These are phyloP conservation scores for Harpalus rufipes DNA, from an alignment of 2,888 invertebrate genomes.

Conservation along the genomic window DNA sequence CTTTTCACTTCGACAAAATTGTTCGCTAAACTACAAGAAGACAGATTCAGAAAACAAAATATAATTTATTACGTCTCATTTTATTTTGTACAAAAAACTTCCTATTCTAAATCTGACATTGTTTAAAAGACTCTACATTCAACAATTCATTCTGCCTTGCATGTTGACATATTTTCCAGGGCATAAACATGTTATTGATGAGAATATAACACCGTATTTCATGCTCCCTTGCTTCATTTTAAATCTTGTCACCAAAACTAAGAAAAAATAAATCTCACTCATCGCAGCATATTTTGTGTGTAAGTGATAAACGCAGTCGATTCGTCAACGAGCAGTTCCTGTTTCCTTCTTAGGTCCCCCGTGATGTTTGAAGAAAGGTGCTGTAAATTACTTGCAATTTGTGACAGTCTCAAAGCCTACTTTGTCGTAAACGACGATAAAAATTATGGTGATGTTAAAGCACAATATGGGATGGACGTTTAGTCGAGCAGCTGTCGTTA, in stretches of 20 bases:
- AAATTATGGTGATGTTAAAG: slow-evolving; percentile 35
- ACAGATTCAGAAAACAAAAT: too few species aligned
- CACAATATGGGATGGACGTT: slow-evolving; percentile 46
- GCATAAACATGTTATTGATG: slow-evolving; percentile 44
- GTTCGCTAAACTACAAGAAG: too few species aligned
- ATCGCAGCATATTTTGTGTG: slow-evolving; percentile 39
- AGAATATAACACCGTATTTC: slow-evolving; percentile 40
- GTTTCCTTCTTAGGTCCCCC: neutral
- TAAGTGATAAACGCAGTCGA: slow-evolving; percentile 26
- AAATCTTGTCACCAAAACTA: slow-evolving; percentile 48
- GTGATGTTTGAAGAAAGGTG: slow-evolving; percentile 26
- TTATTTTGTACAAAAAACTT: neutral
- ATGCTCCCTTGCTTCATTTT: slow-evolving; percentile 24
- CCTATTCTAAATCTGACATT: neutral
- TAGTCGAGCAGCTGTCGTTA: slow-evolving; percentile 41
- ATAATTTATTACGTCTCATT: too few species aligned
- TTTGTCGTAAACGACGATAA: slow-evolving; percentile 45
- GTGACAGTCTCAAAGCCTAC: slow-evolving; percentile 43
- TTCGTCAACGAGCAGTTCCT: neutral
- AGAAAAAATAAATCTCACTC: slow-evolving; percentile 34
- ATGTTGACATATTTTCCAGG: slow-evolving; percentile 34
- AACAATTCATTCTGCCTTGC: slow-evolving; percentile 17
- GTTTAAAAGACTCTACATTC: neutral
- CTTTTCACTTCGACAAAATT: too few species aligned
- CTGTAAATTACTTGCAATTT: slow-evolving; percentile 41